Conservation (phyloP, 2,113 vertebrate genomes). For the Indicator maculatus region DNA sequence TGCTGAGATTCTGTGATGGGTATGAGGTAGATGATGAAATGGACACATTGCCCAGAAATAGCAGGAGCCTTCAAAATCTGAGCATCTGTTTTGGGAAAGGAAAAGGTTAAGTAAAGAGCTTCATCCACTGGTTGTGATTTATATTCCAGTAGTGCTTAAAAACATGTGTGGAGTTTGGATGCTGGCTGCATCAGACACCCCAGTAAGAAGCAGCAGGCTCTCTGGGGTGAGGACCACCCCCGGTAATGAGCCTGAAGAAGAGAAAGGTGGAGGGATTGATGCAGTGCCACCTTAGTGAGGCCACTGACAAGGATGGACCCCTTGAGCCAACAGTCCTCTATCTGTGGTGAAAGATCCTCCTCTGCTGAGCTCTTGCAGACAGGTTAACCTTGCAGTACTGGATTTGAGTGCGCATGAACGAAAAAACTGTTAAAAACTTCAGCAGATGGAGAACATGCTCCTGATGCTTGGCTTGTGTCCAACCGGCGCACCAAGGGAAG, state of each 20-base stretch:
- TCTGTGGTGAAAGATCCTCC: not conserved
- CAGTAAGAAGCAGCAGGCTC: not conserved
- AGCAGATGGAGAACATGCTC: not conserved
- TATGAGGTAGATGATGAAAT: not conserved
- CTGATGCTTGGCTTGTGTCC: not conserved
- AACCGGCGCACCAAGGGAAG: not conserved
- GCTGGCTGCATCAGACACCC: not conserved
- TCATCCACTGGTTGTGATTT: not conserved
- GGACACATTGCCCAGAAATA: not conserved
- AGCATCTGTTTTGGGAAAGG: not conserved
- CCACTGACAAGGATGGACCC: not conserved
- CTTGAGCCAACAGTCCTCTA: too few relatives aligned
- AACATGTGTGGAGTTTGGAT: not conserved
- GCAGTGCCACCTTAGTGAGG: not conserved
- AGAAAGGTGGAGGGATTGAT: not conserved
- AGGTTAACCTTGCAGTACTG: not conserved
- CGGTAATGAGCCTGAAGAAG: not conserved
- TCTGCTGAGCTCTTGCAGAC: not conserved
- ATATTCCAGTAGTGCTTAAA: not conserved
- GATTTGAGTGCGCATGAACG: not conserved
- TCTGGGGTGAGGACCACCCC: not conserved
- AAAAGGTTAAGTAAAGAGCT: not conserved
- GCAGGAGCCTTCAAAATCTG: not conserved
- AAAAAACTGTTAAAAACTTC: not conserved
- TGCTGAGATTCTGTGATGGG: not conserved